Evolutionary conservation across 2,113 vertebrate species (phyloP), one percentile per base, ranked within the genome.

Genomic region (Lichenostomus cassidix): DNA sequence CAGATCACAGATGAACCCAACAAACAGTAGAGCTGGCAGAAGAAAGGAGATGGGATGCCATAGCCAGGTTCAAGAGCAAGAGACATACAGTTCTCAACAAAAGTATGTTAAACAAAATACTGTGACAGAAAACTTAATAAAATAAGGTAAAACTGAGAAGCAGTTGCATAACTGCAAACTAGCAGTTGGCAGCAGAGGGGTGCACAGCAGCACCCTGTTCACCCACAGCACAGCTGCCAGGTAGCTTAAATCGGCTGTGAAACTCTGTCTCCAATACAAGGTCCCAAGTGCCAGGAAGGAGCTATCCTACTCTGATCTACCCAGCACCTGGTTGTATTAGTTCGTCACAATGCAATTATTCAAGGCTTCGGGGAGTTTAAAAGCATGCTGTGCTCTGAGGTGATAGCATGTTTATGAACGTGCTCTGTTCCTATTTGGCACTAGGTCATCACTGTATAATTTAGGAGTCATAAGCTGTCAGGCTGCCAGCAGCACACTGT

Each of bases 401-500:
- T 69, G 80, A 83, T n/a, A 58, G 53, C 35, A 76, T 68, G 42
- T 75, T 89, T 84, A 74, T 41, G 68, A 63, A 93, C 41, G 47
- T 78, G 46, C 19, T 85, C 68, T 81, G 44, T 49, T 93, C 44
- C 31, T 64, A 49, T 71, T 88, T 83, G 75, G 52, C 83, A 25
- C 47, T 41, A n/a, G 35, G 29, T 83, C 68, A 31, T 88, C 37
- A 37, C 19, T 79, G 58, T 47, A 18, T 49, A 71, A 84, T 67
- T 95, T 22, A 80, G 87, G 39, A 94, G 35, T 31, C 28, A 4
- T 4, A 71, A 80, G 33, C 19, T 95, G 78, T 89, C 78, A 91
- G 33, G 67, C 39, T 86, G 68, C 91, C 94, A 97, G 76, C 52
- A 63, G 69, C 73, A 81, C 80, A n/a, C 47, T 89, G 73, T 83